These are phyloP conservation scores for Gadus macrocephalus DNA, from an alignment of 2,113 vertebrate species.

Conservation along the genomic window DNA sequence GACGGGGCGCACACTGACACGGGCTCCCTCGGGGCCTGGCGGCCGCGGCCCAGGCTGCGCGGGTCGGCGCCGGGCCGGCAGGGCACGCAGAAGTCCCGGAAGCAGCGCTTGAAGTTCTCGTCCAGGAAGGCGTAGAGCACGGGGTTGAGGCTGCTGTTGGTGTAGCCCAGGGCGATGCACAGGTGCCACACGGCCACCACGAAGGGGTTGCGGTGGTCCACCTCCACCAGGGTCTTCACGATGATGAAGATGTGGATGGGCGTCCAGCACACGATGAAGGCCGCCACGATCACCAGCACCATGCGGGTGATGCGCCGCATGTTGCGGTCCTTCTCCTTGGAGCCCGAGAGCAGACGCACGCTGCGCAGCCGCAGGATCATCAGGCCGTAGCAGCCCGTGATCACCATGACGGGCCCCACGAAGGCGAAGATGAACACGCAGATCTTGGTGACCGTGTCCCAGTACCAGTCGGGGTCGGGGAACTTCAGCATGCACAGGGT, in stretches of 20 bases:
- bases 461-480: slow-evolving; percentile 88
- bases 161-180: slow-evolving; percentile 93
- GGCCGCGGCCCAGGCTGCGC: slow-evolving; percentile 66
- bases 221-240: slow-evolving; percentile 88
- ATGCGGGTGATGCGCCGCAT: slow-evolving; percentile 93
- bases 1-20: slow-evolving; percentile 78
- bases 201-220: slow-evolving; percentile 83
- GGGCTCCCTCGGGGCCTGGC: slow-evolving; percentile 71
- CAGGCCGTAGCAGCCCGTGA: slow-evolving; percentile 90
- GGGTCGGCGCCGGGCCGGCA: slow-evolving; percentile 68
- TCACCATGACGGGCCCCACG: slow-evolving; percentile 88
- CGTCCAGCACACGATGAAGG: slow-evolving; percentile 95
- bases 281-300: slow-evolving; percentile 93
- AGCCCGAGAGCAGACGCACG: slow-evolving; percentile 90
- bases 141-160: slow-evolving; percentile 96
- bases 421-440: slow-evolving; percentile 97
- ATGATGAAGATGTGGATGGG: slow-evolving; percentile 97
- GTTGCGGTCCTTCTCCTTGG: slow-evolving; percentile 92
- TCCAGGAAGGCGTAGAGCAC: slow-evolving; percentile 93
- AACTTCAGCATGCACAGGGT: slow-evolving; percentile 84
- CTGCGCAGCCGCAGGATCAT: slow-evolving; percentile 91
- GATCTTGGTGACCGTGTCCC: slow-evolving; percentile 94
- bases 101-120: slow-evolving; percentile 94
- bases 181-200: slow-evolving; percentile 90
- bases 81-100: slow-evolving; percentile 87